Percentiles rank a stretch among this genome's conserved stretches.
Evolutionary conservation across 2,888 invertebrate species (phyloP).

Genomic region (Eretmocerus hayati): DNA sequence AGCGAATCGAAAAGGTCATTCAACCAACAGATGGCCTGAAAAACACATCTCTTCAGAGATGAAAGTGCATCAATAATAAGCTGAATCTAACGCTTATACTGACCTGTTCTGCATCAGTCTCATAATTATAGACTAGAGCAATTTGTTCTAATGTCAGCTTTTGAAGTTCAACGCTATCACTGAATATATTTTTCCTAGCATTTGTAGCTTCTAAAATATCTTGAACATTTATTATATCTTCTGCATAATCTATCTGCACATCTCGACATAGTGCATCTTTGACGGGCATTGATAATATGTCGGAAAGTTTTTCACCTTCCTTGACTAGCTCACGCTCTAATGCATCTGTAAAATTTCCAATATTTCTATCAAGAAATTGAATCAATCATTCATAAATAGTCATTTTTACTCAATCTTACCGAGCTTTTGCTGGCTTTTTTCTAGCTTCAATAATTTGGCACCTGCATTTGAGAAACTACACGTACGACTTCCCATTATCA

Average conservation of each 20-base stretch:
- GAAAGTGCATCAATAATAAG: background rate
- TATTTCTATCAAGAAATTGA: no score
- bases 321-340: constrained; percentile 62
- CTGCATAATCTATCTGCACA: constrained; percentile 61
- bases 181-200: constrained; percentile 63
- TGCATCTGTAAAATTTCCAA: constrained; percentile 49
- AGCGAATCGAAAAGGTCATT: constrained; percentile 67
- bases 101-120: constrained; percentile 66
- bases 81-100: no score
- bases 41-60: background rate
- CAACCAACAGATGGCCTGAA: constrained; percentile 67
- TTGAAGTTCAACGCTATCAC: constrained; percentile 69
- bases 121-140: constrained; percentile 67
- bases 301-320: constrained; percentile 71
- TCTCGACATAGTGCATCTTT: constrained; percentile 71
- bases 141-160: constrained; percentile 73
- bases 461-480: constrained; percentile 55
- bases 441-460: constrained; percentile 53
- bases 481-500: constrained; percentile 57
- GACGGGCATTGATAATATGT: constrained; percentile 70
- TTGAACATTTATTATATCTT: constrained; percentile 65
- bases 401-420: constrained; percentile 45
- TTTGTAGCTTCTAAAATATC: constrained; percentile 64
- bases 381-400: background rate
- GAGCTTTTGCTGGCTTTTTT: constrained; percentile 55